Evolutionary conservation across 1,140 invertebrate species (phyloP).

Genomic region (Drosophila seguyi): DNA sequence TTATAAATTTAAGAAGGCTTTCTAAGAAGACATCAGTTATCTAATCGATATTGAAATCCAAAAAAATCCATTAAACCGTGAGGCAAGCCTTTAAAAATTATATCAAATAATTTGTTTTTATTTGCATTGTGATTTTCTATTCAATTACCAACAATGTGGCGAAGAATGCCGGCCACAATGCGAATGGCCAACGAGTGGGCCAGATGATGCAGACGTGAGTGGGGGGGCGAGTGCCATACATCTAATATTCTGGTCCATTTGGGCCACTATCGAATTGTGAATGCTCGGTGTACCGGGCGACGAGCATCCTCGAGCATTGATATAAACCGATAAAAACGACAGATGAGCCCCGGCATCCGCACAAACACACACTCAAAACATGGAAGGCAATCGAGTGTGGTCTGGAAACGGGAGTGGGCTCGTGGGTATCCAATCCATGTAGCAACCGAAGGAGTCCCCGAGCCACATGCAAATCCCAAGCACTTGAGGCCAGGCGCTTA

Average conservation of each 20-base stretch:
- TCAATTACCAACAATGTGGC: constrained; percentile 36
- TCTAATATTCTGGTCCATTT: constrained; percentile 61
- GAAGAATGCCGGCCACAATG: constrained; percentile 39
- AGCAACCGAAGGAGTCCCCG: constrained; percentile 37
- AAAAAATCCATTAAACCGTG: constrained; percentile 1
- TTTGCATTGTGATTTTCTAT: constrained; percentile 49
- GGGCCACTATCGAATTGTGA: constrained; percentile 69
- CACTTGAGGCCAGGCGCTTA: constrained; percentile 62
- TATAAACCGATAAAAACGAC: constrained; percentile 72
- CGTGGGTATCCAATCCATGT: constrained; percentile 40
- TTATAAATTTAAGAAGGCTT: too few relatives aligned
- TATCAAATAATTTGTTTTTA: constrained; percentile 21
- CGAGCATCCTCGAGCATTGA: constrained; percentile 62
- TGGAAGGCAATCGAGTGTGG: constrained; percentile 17
- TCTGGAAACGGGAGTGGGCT: neutral
- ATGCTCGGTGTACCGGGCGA: constrained; percentile 51
- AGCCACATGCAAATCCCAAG: constrained; percentile 67
- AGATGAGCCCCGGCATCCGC: constrained; percentile 52
- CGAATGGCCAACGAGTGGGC: constrained; percentile 51
- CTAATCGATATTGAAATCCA: neutral
- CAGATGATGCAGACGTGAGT: constrained; percentile 50
- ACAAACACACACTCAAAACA: constrained; percentile 13
- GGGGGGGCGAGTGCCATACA: constrained; percentile 6
- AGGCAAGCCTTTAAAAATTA: constrained; percentile 12
- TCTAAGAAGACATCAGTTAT: neutral